Evolutionary conservation across 1,140 invertebrate genomes (phyloP).

Genomic region (Oryzaephilus surinamensis): DNA sequence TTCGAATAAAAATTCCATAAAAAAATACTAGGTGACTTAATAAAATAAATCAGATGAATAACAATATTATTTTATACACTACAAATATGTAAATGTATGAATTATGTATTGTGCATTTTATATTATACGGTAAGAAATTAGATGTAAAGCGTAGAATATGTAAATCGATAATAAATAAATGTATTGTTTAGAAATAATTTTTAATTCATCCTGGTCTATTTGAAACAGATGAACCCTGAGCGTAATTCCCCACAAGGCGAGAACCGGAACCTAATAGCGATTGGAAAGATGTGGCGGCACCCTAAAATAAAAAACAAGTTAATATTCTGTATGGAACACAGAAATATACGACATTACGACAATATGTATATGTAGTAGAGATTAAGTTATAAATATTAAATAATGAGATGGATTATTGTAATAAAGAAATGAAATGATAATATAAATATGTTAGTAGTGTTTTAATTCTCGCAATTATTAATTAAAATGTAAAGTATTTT

Average conservation of each 20-base stretch:
- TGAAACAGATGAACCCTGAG: slow-evolving; percentile 12
- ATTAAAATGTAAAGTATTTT: too few species aligned
- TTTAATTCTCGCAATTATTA: too few species aligned
- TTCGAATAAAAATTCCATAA: too few species aligned
- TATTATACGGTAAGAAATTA: too few species aligned
- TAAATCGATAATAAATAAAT: too few species aligned
- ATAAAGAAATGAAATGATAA: background rate
- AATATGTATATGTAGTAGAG: background rate
- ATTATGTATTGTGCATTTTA: too few species aligned
- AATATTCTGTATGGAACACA: background rate
- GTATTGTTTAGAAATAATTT: too few species aligned
- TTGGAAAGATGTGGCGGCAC: slow-evolving; percentile 27
- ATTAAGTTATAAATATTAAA: slow-evolving; percentile 8
- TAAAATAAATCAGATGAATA: too few species aligned
- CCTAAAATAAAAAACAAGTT: slow-evolving; percentile 21
- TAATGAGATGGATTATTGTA: background rate
- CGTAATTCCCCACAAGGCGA: slow-evolving; percentile 15
- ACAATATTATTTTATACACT: too few species aligned
- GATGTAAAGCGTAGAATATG: too few species aligned
- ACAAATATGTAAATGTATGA: too few species aligned
- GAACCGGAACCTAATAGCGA: slow-evolving; percentile 27
- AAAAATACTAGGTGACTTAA: too few species aligned
- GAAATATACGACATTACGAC: background rate
- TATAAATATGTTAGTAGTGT: slow-evolving; percentile 3
- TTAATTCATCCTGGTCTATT: slow-evolving; percentile 19